Conservation (phyloP, 2,888 invertebrate genomes). For the Microplitis deprimator region DNA sequence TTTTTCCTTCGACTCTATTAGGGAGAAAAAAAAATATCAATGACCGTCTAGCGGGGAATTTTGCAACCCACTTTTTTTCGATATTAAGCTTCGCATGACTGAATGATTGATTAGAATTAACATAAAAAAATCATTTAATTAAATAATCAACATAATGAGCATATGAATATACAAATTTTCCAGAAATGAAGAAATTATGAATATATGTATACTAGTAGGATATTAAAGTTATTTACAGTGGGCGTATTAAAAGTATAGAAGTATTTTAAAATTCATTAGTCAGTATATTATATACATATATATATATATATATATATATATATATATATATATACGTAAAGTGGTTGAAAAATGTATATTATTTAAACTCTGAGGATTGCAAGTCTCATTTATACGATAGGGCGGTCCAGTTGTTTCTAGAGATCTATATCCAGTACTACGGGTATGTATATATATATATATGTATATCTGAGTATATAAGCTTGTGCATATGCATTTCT, state of each 20-base stretch:
- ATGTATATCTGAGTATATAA: background rate
- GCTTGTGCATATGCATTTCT: constrained; percentile 1
- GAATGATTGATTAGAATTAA: too few relatives aligned
- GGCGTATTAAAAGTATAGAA: background rate
- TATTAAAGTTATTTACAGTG: background rate
- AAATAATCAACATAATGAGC: too few relatives aligned
- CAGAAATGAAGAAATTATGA: too few relatives aligned
- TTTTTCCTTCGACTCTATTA: too few relatives aligned
- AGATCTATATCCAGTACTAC: background rate
- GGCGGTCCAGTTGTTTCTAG: background rate
- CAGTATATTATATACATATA: too few relatives aligned
- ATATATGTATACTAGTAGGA: background rate
- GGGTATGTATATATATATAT: background rate
- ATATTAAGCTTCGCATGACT: too few relatives aligned
- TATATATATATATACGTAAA: background rate
- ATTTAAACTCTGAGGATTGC: background rate
- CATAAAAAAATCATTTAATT: too few relatives aligned
- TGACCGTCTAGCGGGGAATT: too few relatives aligned
- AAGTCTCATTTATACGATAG: background rate
- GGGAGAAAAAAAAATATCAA: too few relatives aligned
- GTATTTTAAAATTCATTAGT: background rate
- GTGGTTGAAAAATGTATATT: background rate
- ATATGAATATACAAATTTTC: too few relatives aligned
- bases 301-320: too few relatives aligned
- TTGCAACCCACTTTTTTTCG: too few relatives aligned